These are phyloP conservation scores for Ophioderma brevispina DNA, from an alignment of 35 echinoderm and acorn worm species.

Conservation along the genomic window DNA sequence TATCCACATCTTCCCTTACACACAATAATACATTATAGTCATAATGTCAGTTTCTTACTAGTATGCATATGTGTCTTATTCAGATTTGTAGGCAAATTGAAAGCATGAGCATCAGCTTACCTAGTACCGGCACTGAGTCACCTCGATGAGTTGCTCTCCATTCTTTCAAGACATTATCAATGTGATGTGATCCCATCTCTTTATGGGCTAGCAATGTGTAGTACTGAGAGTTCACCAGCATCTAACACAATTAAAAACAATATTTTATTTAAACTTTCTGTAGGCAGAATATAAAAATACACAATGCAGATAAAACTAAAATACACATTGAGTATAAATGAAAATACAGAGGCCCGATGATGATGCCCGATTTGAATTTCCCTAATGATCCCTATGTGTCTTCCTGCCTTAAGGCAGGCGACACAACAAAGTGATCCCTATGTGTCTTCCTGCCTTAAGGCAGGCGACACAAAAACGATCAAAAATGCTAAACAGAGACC, in stretches of 20 bases:
- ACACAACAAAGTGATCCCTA: too few relatives aligned
- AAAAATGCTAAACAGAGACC: too few relatives aligned
- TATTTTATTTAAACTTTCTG: background rate
- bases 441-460: too few relatives aligned
- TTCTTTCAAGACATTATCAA: conserved; percentile 72
- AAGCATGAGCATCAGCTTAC: conserved; percentile 43
- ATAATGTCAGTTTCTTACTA: background rate
- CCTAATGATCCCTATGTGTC: too few relatives aligned
- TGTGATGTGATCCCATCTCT: conserved; percentile 65
- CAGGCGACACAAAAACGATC: too few relatives aligned
- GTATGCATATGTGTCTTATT: background rate
- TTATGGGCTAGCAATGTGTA: conserved; percentile 79
- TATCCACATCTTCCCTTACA: too few relatives aligned
- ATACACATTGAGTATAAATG: background rate
- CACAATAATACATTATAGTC: too few relatives aligned
- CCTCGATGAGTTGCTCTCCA: conserved; percentile 67
- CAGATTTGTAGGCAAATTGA: too few relatives aligned
- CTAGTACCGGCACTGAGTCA: conserved; percentile 79
- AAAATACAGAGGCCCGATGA: background rate
- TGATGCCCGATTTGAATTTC: too few relatives aligned
- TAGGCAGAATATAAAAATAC: background rate
- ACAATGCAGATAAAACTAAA: background rate
- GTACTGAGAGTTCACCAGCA: conserved; percentile 25
- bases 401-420: too few relatives aligned
- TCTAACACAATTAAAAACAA: background rate